Conservation (phyloP, 2,797 vertebrate genomes). For the Pipistrellus kuhlii region DNA sequence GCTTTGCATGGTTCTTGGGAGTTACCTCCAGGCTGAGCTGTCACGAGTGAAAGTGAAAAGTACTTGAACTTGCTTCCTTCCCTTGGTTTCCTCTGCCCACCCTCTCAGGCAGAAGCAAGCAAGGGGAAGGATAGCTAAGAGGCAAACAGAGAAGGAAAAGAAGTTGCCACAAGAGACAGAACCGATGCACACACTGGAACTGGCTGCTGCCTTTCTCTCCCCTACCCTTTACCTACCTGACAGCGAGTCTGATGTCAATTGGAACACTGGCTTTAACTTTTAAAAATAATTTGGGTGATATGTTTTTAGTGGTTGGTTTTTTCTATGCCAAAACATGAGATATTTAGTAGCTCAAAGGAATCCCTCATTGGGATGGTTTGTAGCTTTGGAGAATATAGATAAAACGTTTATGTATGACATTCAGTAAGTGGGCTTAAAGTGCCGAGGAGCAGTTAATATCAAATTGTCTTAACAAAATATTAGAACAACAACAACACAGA, state of each 20-base stretch:
- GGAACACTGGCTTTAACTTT: background rate
- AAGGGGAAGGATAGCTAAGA: slow-evolving; percentile 47
- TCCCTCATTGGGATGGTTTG: slow-evolving; percentile 24
- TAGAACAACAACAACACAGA: background rate
- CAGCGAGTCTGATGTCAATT: slow-evolving; percentile 36
- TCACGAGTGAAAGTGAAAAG: slow-evolving; percentile 50
- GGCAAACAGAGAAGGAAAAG: slow-evolving; percentile 45
- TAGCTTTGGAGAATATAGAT: slow-evolving; percentile 34
- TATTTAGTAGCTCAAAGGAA: slow-evolving; percentile 38
- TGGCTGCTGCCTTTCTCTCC: slow-evolving; percentile 35
- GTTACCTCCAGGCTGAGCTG: slow-evolving; percentile 8
- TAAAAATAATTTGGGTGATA: slow-evolving; percentile 61
- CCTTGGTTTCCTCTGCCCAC: slow-evolving; percentile 49
- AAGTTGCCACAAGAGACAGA: background rate
- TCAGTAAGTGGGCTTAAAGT: background rate
- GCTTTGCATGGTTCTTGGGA: slow-evolving; percentile 31
- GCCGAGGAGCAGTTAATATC: background rate
- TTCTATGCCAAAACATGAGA: slow-evolving; percentile 69
- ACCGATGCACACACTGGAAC: background rate
- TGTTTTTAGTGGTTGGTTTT: slow-evolving; percentile 51
- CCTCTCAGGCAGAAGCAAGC: slow-evolving; percentile 50
- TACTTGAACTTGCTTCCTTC: slow-evolving; percentile 43
- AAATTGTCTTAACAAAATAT: slow-evolving; percentile 48
- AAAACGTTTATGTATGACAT: background rate
- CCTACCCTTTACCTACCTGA: background rate